Conservation (phyloP, 2,113 vertebrate species). For the Mustela lutreola region DNA sequence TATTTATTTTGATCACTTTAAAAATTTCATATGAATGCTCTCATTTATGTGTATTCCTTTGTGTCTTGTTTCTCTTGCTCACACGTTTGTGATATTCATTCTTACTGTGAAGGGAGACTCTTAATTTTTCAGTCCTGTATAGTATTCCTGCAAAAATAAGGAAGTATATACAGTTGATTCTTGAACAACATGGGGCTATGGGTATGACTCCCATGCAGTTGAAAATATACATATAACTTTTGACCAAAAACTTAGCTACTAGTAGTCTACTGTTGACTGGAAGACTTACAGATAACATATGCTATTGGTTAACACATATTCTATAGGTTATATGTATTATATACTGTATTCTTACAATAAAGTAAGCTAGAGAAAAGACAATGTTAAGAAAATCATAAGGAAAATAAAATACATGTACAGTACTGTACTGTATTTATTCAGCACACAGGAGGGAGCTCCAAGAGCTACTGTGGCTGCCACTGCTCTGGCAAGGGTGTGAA, state of each 20-base stretch:
- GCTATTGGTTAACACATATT: background rate
- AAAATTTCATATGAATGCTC: background rate
- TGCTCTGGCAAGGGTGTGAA: background rate
- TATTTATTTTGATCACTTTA: background rate
- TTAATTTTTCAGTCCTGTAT: conserved; percentile 11
- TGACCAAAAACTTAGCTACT: background rate
- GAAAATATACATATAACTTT: background rate
- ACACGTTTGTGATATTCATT: background rate
- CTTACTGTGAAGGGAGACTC: background rate
- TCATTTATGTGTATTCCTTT: conserved; percentile 2
- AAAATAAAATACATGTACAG: background rate
- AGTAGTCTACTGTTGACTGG: background rate
- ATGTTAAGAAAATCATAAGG: background rate
- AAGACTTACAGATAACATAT: background rate
- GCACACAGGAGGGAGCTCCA: background rate
- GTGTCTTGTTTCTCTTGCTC: background rate
- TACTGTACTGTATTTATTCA: background rate
- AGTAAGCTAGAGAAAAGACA: background rate
- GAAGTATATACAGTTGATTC: background rate
- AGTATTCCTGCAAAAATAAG: conserved; percentile 27
- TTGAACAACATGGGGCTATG: background rate
- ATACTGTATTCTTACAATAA: background rate
- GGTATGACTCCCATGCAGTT: background rate
- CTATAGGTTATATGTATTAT: background rate
- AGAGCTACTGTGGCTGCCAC: background rate